Evolutionary conservation across 2,888 invertebrate species (phyloP).

Genomic region (Diarsia rubi): DNA sequence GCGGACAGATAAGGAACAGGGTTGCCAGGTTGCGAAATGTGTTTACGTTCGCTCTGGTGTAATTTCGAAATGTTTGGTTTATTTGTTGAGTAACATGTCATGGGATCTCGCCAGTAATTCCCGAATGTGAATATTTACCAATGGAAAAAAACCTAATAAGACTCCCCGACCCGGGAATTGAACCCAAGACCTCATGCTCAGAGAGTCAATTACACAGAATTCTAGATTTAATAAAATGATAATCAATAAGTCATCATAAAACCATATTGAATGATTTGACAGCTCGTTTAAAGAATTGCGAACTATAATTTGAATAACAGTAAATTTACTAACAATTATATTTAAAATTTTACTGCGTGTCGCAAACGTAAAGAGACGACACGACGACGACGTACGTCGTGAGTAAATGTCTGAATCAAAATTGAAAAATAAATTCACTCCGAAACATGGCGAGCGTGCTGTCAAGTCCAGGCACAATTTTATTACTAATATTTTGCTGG

Average conservation of each 20-base stretch:
- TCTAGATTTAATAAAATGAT: neutral
- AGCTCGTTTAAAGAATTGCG: neutral
- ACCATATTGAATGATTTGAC: neutral
- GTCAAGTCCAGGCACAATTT: slow-evolving; percentile 50
- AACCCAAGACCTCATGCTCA: no score
- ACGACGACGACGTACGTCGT: no score
- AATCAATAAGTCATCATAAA: neutral
- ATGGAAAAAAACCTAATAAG: no score
- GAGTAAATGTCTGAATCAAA: slow-evolving; percentile 40
- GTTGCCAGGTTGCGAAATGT: slow-evolving; percentile 64
- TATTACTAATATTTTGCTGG: slow-evolving; percentile 45
- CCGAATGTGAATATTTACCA: no score
- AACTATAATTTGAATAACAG: slow-evolving; percentile 21
- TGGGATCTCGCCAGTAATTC: no score
- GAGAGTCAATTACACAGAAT: no score
- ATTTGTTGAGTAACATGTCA: slow-evolving; percentile 6
- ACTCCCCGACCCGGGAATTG: no score
- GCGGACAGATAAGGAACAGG: slow-evolving; percentile 78
- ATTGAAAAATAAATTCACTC: slow-evolving; percentile 53
- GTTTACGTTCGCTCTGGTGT: slow-evolving; percentile 31
- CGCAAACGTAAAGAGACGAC: slow-evolving; percentile 20
- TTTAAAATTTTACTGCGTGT: slow-evolving; percentile 17
- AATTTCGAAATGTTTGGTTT: slow-evolving; percentile 36
- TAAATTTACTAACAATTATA: slow-evolving; percentile 5
- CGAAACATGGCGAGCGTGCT: slow-evolving; percentile 32